These are phyloP conservation scores for Biston stratarius DNA, from an alignment of 2,888 invertebrate species.

Conservation along the genomic window DNA sequence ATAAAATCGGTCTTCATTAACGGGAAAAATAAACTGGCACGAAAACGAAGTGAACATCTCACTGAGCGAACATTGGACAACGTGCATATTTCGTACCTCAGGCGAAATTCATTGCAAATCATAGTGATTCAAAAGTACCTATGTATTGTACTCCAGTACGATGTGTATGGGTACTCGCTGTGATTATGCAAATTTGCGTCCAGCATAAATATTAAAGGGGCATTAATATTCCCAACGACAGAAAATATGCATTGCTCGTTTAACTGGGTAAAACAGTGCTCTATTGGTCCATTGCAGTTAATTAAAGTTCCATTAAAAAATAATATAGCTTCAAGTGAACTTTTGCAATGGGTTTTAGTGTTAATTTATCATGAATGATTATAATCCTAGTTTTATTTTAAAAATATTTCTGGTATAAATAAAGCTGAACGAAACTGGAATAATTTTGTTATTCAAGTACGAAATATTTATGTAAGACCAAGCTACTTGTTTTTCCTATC, in stretches of 20 bases:
- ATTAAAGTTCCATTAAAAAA: constrained; percentile 57
- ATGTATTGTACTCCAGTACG: constrained; percentile 38
- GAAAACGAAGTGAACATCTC: constrained; percentile 49
- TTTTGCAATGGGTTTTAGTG: constrained; percentile 23
- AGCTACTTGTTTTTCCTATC: no score
- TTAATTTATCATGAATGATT: constrained; percentile 11
- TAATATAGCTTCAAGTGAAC: constrained; percentile 26
- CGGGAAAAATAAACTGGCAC: constrained; percentile 53
- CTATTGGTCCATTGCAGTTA: constrained; percentile 61
- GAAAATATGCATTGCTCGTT: constrained; percentile 80
- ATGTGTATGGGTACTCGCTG: constrained; percentile 73
- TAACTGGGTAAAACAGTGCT: constrained; percentile 69
- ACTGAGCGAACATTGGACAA: constrained; percentile 28
- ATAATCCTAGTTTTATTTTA: constrained; percentile 1
- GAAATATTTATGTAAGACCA: no score
- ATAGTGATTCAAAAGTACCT: constrained; percentile 71
- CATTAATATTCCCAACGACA: constrained; percentile 84
- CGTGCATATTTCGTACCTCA: constrained; percentile 56
- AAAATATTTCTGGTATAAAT: neutral
- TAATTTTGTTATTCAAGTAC: no score
- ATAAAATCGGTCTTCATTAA: constrained; percentile 46
- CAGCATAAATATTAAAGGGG: constrained; percentile 85
- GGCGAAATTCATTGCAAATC: constrained; percentile 78
- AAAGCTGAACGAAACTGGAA: no score
- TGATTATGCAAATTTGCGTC: constrained; percentile 85